phyloP scores from a whole-genome alignment of 2,113 vertebrate genomes.

The Indicator indicator region DNA sequence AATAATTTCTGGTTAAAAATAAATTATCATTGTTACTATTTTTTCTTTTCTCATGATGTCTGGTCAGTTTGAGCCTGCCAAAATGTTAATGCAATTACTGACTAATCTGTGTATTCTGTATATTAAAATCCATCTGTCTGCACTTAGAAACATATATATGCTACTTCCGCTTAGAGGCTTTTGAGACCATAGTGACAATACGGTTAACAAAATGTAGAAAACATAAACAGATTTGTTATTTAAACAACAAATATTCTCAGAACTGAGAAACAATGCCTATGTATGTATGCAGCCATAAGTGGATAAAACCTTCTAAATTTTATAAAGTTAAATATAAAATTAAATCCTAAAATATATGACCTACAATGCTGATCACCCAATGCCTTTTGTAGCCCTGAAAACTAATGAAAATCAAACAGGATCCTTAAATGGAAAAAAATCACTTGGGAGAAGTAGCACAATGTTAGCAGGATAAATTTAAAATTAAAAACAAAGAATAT shows the following conservation, averaged over 20 bases:
- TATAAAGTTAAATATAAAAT: neutral
- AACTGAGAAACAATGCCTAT: neutral
- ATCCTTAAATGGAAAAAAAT: neutral
- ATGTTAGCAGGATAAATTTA: neutral
- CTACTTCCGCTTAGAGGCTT: neutral
- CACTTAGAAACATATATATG: neutral
- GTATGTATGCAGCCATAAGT: neutral
- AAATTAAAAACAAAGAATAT: neutral
- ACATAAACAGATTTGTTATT: neutral
- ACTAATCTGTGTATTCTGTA: neutral
- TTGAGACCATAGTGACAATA: neutral
- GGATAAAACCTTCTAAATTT: neutral
- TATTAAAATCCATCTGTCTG: neutral
- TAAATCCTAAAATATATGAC: neutral
- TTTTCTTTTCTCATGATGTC: neutral
- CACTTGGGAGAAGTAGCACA: neutral
- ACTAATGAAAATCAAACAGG: neutral
- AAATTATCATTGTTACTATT: neutral
- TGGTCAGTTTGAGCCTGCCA: neutral
- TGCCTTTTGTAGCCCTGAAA: neutral
- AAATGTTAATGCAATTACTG: neutral
- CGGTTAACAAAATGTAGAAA: neutral
- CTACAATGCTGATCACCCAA: neutral
- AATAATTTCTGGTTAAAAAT: neutral
- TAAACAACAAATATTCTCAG: no score